These are phyloP conservation scores for Sturnus vulgaris DNA, from an alignment of 2,113 vertebrate species.

Conservation along the genomic window DNA sequence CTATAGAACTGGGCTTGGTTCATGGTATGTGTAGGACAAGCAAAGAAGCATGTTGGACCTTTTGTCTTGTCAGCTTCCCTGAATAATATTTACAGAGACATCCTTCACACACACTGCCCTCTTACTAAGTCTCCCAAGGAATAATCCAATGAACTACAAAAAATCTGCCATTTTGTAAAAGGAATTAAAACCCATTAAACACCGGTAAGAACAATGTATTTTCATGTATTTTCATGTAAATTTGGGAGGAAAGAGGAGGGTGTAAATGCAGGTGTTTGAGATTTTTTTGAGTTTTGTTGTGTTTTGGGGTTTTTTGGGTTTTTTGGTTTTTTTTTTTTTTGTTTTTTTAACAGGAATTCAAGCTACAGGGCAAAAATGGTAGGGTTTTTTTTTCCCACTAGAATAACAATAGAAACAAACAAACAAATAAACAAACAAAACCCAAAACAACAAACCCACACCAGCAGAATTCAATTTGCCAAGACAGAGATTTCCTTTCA, in stretches of 20 bases:
- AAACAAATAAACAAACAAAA: background rate
- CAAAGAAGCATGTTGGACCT: background rate
- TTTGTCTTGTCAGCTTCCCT: background rate
- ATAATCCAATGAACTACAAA: background rate
- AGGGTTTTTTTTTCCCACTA: rapidly evolving
- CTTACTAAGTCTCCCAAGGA: background rate
- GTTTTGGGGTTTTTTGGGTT: too few species aligned
- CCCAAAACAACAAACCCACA: background rate
- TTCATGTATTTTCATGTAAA: background rate
- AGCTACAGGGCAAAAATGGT: background rate
- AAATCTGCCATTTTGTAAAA: background rate
- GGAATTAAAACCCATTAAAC: background rate
- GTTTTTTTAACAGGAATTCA: background rate
- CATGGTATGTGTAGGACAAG: background rate
- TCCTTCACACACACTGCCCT: background rate
- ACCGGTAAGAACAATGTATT: background rate
- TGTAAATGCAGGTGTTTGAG: rapidly evolving
- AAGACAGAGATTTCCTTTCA: background rate
- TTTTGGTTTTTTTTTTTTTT: too few species aligned
- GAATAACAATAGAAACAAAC: background rate
- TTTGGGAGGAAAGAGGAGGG: rapidly evolving
- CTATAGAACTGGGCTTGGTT: rapidly evolving
- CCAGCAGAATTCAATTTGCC: background rate
- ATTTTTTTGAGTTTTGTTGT: rapidly evolving
- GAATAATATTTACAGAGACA: background rate